phyloP scores from a whole-genome alignment of 1,140 invertebrate species.

The Cherax quadricarinatus region DNA sequence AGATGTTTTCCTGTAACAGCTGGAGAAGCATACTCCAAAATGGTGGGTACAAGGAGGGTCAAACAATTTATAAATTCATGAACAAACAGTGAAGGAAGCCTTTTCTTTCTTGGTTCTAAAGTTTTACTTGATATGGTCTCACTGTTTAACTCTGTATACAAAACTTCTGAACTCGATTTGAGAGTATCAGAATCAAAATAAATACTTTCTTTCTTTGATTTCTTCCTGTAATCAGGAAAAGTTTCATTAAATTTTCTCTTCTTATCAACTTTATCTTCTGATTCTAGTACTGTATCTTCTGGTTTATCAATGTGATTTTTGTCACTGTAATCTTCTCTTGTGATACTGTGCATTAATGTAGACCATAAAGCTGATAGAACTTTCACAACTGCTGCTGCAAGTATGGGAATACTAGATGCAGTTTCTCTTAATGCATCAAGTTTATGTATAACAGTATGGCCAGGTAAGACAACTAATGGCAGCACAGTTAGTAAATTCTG shows the following conservation, averaged over 20 bases:
- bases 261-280: neutral
- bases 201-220: neutral
- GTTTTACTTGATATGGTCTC: neutral
- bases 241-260: slow-evolving; percentile 22
- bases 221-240: neutral
- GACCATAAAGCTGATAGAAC: slow-evolving; percentile 31
- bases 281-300: neutral
- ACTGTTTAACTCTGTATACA: neutral
- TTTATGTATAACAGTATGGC: neutral
- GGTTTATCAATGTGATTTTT: neutral
- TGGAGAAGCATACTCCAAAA: slow-evolving; percentile 4
- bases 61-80: slow-evolving; percentile 46
- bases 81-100: slow-evolving; percentile 43
- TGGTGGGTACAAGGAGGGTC: slow-evolving; percentile 12
- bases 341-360: neutral
- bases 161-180: neutral
- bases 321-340: neutral
- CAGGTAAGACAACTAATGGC: slow-evolving; percentile 20
- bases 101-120: neutral
- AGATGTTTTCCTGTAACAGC: neutral
- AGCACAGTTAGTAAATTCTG: slow-evolving; percentile 48
- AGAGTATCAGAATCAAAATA: neutral
- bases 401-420: neutral
- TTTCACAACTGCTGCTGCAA: slow-evolving; percentile 18
- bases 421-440: neutral